phyloP scores from a whole-genome alignment of 2,113 vertebrate species.

The Centropus bengalensis region DNA sequence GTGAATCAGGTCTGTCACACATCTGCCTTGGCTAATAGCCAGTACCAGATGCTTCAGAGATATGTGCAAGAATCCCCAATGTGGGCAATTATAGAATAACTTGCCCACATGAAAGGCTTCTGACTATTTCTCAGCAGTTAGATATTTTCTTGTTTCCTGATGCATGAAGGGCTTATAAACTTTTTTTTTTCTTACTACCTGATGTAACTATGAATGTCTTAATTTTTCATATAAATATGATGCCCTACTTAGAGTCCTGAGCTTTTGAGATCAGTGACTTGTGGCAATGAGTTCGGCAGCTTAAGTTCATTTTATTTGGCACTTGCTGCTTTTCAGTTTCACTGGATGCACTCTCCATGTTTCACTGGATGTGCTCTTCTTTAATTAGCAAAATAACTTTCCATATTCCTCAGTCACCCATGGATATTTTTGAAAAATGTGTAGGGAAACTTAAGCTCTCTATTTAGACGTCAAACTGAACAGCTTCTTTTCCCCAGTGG shows the following conservation, averaged over 20 bases:
- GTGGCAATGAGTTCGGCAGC: background rate
- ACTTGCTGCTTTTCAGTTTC: background rate
- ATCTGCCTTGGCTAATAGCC: background rate
- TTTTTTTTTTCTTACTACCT: background rate
- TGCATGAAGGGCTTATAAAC: background rate
- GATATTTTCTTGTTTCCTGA: background rate
- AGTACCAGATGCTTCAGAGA: background rate
- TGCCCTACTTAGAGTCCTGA: background rate
- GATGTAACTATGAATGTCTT: background rate
- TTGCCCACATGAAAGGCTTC: background rate
- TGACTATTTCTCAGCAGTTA: background rate
- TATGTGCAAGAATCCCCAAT: background rate
- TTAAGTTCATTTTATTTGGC: background rate
- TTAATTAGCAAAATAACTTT: background rate
- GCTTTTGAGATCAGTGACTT: background rate
- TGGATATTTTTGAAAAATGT: background rate
- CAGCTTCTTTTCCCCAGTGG: background rate
- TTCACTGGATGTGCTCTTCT: background rate
- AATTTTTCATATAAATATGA: background rate
- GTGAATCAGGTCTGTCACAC: background rate
- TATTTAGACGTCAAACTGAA: background rate
- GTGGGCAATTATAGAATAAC: conserved; percentile 13
- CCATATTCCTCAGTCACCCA: background rate
- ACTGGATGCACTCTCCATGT: background rate
- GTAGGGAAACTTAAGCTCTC: background rate